Percentiles rank a stretch among this genome's conserved stretches.
Evolutionary conservation across 1,140 invertebrate genomes (phyloP).

Genomic region (Bombus affinis): DNA sequence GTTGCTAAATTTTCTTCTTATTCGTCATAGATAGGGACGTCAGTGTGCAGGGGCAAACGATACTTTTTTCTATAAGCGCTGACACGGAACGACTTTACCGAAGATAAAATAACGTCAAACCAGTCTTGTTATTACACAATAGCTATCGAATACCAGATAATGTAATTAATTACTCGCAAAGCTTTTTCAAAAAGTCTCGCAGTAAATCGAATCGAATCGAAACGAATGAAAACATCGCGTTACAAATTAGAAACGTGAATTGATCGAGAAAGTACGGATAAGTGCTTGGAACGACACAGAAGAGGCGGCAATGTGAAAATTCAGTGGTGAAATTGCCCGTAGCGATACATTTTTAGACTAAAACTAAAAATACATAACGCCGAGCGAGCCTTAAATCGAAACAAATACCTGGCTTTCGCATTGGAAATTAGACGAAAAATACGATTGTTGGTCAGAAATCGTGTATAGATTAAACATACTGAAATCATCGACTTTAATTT

Average conservation of each 20-base stretch:
- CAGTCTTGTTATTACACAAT: conserved; percentile 3
- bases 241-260: not conserved
- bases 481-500: not conserved
- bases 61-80: not conserved
- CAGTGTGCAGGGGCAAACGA: not conserved
- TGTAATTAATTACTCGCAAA: not conserved
- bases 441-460: not conserved
- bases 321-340: conserved; percentile 21
- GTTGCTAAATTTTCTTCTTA: not conserved
- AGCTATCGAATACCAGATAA: not conserved
- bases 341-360: conserved; percentile 64
- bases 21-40: not conserved
- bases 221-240: not conserved
- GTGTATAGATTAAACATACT: not conserved
- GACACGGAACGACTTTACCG: not conserved
- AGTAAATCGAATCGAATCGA: not conserved
- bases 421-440: not conserved
- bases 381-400: not conserved
- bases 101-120: not conserved
- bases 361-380: conserved; percentile 70
- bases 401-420: not conserved
- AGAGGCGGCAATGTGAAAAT: conserved; percentile 33
- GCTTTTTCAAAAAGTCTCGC: not conserved
- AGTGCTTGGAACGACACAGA: not conserved
- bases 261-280: not conserved